Evolutionary conservation across 2,113 vertebrate genomes (phyloP).

Genomic region (Lamprologus ornatipinnis): DNA sequence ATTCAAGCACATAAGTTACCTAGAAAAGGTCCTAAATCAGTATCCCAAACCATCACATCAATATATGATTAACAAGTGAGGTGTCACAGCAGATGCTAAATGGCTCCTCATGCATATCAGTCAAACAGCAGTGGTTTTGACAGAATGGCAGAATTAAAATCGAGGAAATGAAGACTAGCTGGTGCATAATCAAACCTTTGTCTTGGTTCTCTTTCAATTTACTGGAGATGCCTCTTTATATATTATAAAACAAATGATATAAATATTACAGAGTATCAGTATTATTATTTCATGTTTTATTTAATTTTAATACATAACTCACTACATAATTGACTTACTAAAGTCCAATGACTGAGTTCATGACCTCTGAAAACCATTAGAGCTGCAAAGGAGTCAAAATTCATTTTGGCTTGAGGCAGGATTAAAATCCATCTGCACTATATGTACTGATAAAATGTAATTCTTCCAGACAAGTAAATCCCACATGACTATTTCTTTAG

Average conservation of each 20-base stretch:
- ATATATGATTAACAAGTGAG: background rate
- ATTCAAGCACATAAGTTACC: background rate
- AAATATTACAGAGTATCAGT: background rate
- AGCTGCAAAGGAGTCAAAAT: background rate
- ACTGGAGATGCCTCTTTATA: background rate
- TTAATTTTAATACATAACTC: background rate
- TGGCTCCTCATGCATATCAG: background rate
- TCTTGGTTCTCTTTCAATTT: background rate
- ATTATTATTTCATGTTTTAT: background rate
- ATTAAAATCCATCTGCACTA: background rate
- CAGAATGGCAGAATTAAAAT: background rate
- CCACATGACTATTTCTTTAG: background rate
- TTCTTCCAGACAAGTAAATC: background rate
- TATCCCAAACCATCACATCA: background rate
- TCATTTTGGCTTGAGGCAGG: background rate
- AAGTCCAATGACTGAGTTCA: background rate
- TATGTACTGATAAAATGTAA: background rate
- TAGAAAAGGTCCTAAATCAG: background rate
- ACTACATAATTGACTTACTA: accelerated
- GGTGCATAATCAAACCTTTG: background rate
- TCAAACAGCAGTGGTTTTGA: background rate
- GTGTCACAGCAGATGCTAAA: background rate
- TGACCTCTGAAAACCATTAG: background rate
- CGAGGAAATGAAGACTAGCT: accelerated
- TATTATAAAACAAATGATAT: background rate